Percentiles rank a stretch among this genome's conserved stretches.
These are phyloP conservation scores for Geotrupes spiniger DNA, from an alignment of 2,888 invertebrate species.

Conservation along the genomic window DNA sequence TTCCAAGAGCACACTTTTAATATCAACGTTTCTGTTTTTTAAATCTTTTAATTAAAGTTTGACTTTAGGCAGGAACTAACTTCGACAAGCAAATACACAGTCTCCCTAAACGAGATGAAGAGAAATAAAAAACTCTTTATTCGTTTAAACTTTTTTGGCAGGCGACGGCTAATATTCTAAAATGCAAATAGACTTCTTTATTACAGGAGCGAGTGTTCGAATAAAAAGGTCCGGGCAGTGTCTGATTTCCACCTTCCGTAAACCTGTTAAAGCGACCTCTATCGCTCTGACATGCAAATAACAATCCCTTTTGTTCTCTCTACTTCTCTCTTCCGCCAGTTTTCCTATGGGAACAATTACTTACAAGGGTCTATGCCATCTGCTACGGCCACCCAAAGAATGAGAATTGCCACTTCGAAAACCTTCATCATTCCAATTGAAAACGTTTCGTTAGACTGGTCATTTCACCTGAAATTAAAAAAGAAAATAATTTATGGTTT, in stretches of 20 bases:
- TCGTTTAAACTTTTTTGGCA: constrained; percentile 26
- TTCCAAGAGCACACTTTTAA: too few species aligned
- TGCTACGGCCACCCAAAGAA: constrained; percentile 33
- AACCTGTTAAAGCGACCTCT: constrained; percentile 26
- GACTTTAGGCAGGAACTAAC: constrained; percentile 1
- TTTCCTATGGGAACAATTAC: constrained; percentile 34
- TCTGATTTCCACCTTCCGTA: constrained; percentile 19
- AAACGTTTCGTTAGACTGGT: constrained; percentile 22
- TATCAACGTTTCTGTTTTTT: constrained; percentile 1
- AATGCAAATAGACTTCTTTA: constrained; percentile 38
- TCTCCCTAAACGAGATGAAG: too few species aligned
- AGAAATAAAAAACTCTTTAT: constrained; percentile 5
- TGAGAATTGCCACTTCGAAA: constrained; percentile 28
- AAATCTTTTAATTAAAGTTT: constrained; percentile 18
- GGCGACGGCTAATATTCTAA: constrained; percentile 32
- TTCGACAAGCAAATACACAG: constrained; percentile 5
- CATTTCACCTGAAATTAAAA: constrained; percentile 34
- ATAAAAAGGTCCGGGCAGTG: constrained; percentile 26
- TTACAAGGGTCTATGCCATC: constrained; percentile 43
- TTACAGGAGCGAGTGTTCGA: constrained; percentile 27
- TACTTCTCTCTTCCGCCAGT: constrained; percentile 27
- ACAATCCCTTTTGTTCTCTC: constrained; percentile 34
- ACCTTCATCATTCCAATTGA: constrained; percentile 31
- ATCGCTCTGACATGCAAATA: constrained; percentile 39
- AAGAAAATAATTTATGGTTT: constrained; percentile 10